These are phyloP conservation scores for Phaethon lepturus DNA, from an alignment of 2,113 vertebrate genomes.

Conservation along the genomic window DNA sequence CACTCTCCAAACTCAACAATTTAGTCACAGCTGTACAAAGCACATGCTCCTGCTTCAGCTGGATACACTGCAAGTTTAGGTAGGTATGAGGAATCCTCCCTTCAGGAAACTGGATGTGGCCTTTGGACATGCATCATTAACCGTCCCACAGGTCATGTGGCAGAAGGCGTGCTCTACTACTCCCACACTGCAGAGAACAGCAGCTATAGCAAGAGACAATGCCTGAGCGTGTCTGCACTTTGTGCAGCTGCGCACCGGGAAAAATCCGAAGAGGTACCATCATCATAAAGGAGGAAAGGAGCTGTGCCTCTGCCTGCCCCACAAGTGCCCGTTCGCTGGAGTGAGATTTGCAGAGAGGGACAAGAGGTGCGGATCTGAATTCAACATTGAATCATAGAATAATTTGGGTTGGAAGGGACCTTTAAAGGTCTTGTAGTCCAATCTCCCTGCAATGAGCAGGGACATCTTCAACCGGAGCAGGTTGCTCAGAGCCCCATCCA, in stretches of 20 bases:
- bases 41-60: neutral
- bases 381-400: neutral
- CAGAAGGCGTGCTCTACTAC: neutral
- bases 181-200: neutral
- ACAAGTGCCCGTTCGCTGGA: neutral
- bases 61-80: neutral
- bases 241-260: neutral
- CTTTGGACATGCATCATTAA: neutral
- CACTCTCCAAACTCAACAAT: neutral
- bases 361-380: rapidly evolving
- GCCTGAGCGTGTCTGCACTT: rapidly evolving
- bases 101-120: neutral
- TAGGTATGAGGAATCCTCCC: neutral
- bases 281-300: neutral
- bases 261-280: neutral
- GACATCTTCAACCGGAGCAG: no score
- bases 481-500: no score
- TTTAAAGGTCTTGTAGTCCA: no score
- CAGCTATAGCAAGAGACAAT: rapidly evolving
- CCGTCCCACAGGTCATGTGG: neutral
- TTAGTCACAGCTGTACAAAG: neutral
- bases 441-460: no score
- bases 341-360: rapidly evolving
- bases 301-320: neutral
- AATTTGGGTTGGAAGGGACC: no score